Evolutionary conservation across 2,113 vertebrate genomes (phyloP), one percentile per base, ranked within the genome.

Genomic region (Tympanuchus pallidicinctus): DNA sequence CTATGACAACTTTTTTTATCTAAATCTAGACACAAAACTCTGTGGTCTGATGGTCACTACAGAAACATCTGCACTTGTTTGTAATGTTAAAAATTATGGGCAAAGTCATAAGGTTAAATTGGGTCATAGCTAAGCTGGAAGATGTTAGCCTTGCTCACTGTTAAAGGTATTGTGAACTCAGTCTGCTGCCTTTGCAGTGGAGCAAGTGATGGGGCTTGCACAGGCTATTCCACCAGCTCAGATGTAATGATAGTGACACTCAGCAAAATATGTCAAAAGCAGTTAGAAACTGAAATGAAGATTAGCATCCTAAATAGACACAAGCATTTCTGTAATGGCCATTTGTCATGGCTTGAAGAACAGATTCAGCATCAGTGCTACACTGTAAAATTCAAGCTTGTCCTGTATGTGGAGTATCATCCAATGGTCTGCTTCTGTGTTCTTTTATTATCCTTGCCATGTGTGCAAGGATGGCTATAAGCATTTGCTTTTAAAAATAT

Each of bases 241-340:
- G 34, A 71, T 77, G 42, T 70, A 88, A 67, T 64, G 82, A 61
- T 81, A 82, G 61, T 94, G 93, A 88, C 88, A 86, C 79, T 86
- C 86, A 83, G 82, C 65, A 88, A 77, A 83, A 73, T 47, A 64
- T 76, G 61, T 86, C 69, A 91, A 77, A 94, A 91, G 60, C 69
- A 82, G 88, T 91, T 91, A 89, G 67, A 86, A 95, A 71, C 50
- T 36, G 50, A 86, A 94, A 91, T 77, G 69, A 50, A 75, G 72
- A 90, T 86, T 83, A 90, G 65, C 82, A 86, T 83, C 75, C 76
- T 82, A 83, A 92, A 56, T 21, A 95, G 74, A n/a, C 56, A 56
- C 45, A 65, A 61, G 52, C 61, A 88, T 90, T 89, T 80, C 57
- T 74, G 28, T 40, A n/a, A 52, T 36, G 70, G 48, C 45, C 50